These are phyloP conservation scores for Gorsachius goisagi DNA, from an alignment of 2,113 vertebrate genomes.

Conservation along the genomic window DNA sequence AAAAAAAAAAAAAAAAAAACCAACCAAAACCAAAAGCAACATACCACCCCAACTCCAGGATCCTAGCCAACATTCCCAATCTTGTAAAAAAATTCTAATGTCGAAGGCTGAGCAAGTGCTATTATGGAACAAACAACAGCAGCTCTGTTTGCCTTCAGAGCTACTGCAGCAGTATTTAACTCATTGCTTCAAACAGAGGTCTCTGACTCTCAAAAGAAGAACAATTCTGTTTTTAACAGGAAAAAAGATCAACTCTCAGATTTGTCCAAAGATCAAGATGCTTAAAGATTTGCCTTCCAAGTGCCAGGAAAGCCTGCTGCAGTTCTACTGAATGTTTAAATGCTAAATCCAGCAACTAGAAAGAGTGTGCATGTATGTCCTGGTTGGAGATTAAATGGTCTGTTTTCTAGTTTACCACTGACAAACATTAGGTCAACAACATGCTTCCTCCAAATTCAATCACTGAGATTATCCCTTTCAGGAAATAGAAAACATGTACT, in stretches of 20 bases:
- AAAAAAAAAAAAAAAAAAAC: neutral
- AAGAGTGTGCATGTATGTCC: neutral
- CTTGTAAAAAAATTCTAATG: conserved; percentile 64
- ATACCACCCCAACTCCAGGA: neutral
- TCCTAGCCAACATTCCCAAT: conserved; percentile 64
- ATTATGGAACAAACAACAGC: conserved; percentile 69
- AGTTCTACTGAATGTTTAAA: neutral
- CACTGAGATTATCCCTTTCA: neutral
- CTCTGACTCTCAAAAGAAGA: neutral
- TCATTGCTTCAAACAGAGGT: neutral
- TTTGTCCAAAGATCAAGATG: conserved; percentile 22
- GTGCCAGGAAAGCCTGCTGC: neutral
- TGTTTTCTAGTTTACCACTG: neutral
- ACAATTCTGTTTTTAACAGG: neutral
- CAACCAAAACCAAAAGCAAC: too few relatives aligned
- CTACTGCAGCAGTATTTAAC: conserved; percentile 32
- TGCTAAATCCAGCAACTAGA: neutral
- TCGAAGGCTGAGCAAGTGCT: conserved; percentile 61
- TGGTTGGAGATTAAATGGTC: neutral
- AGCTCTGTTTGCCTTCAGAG: conserved; percentile 69
- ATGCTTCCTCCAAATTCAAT: neutral
- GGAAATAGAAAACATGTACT: neutral
- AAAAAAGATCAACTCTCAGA: neutral
- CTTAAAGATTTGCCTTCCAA: neutral
- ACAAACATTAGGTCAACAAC: neutral